A percentile compares a stretch with the other conserved stretches of the same genome.
These are phyloP conservation scores for Nemurella pictetii DNA, from an alignment of 2,888 invertebrate genomes.

Conservation along the genomic window DNA sequence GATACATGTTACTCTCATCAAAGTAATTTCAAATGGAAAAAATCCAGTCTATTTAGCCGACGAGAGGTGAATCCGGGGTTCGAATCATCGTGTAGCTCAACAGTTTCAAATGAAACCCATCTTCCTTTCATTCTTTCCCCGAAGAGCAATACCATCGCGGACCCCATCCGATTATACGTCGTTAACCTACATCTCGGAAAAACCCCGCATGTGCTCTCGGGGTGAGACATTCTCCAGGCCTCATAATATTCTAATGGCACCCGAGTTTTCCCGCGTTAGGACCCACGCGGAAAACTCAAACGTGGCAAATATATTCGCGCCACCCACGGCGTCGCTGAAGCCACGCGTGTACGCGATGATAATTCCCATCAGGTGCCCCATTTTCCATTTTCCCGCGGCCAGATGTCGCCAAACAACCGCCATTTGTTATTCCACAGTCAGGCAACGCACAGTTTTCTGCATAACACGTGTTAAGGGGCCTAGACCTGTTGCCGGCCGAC, in stretches of 20 bases:
- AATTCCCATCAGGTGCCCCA: background rate
- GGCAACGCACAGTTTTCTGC: background rate
- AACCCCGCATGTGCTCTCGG: background rate
- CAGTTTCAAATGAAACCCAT: too few relatives aligned
- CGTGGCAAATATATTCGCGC: background rate
- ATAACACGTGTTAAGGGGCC: background rate
- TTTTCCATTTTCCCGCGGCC: background rate
- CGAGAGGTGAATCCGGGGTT: too few relatives aligned
- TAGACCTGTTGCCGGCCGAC: too few relatives aligned
- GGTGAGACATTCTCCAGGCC: background rate
- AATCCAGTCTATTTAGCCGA: too few relatives aligned
- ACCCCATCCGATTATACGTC: background rate
- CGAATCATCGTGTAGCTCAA: too few relatives aligned
- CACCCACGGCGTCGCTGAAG: background rate
- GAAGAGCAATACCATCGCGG: background rate
- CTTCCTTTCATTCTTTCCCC: background rate
- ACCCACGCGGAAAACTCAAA: too few relatives aligned
- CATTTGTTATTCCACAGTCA: background rate
- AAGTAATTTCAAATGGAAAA: too few relatives aligned
- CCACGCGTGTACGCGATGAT: too few relatives aligned
- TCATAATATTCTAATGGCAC: background rate
- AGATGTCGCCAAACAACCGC: background rate
- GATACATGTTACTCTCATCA: too few relatives aligned
- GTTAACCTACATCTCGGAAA: background rate
- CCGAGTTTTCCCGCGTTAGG: background rate